Evolutionary conservation across 2,113 vertebrate genomes (phyloP).

Genomic region (Eulemur macaco): DNA sequence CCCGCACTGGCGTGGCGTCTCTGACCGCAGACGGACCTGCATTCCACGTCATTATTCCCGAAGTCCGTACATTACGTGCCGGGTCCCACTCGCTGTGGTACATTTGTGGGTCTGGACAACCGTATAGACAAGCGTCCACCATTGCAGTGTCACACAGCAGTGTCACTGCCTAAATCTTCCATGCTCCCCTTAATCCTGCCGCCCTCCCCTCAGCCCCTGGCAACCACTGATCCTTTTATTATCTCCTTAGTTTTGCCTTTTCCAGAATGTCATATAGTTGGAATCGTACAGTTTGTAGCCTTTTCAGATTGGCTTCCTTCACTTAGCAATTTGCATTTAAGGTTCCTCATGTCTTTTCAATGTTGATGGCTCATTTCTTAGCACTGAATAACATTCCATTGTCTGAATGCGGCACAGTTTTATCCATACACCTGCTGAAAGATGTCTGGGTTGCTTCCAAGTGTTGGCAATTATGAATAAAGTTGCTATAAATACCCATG

Average conservation of each 20-base stretch:
- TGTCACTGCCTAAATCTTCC: fast-evolving
- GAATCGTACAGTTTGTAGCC: too few species aligned
- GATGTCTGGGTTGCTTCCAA: background rate
- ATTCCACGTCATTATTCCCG: fast-evolving
- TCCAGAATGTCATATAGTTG: fast-evolving
- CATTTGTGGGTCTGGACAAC: fast-evolving
- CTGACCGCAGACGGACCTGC: background rate
- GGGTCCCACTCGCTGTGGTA: fast-evolving
- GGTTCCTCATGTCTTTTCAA: background rate
- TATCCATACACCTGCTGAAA: background rate
- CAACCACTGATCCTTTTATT: too few species aligned
- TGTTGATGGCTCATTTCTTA: background rate
- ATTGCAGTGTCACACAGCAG: fast-evolving
- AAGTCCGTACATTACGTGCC: fast-evolving
- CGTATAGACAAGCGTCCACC: fast-evolving
- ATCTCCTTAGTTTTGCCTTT: background rate
- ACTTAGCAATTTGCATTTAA: background rate
- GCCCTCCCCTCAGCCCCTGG: background rate
- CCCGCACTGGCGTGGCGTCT: fast-evolving
- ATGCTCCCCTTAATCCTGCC: fast-evolving
- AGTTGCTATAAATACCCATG: background rate
- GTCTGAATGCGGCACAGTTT: background rate
- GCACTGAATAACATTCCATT: background rate
- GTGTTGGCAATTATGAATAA: too few species aligned
- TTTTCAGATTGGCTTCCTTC: background rate